phyloP scores from a whole-genome alignment of 2,888 invertebrate species.

The Lampropteryx suffumata region DNA sequence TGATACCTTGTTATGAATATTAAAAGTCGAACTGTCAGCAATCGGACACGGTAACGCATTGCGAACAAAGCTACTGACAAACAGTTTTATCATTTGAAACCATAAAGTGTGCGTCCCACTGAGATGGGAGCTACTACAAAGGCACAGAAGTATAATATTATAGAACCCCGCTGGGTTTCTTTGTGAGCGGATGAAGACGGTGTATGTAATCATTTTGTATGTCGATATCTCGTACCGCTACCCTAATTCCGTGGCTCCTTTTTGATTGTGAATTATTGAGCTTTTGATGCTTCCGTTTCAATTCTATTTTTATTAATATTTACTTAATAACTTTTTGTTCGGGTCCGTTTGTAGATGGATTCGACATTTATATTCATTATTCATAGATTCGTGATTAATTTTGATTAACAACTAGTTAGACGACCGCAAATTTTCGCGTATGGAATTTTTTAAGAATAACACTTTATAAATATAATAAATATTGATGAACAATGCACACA shows the following conservation, averaged over 20 bases:
- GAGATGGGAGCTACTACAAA: slow-evolving; percentile 76
- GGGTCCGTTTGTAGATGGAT: slow-evolving; percentile 1
- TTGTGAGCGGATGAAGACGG: slow-evolving; percentile 78
- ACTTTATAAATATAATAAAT: no score
- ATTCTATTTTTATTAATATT: slow-evolving; percentile 69
- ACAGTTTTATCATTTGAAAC: slow-evolving; percentile 82
- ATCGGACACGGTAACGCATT: slow-evolving; percentile 71
- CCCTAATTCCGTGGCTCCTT: slow-evolving; percentile 76
- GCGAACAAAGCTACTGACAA: slow-evolving; percentile 77
- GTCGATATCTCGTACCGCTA: slow-evolving; percentile 71
- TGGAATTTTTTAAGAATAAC: no score
- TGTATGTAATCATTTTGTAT: slow-evolving; percentile 79
- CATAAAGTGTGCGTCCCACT: slow-evolving; percentile 80
- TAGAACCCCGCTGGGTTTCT: slow-evolving; percentile 79
- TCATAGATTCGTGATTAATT: background rate
- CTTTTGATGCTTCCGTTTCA: slow-evolving; percentile 74
- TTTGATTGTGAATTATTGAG: slow-evolving; percentile 80
- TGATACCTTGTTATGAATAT: slow-evolving; percentile 65
- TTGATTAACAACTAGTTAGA: no score
- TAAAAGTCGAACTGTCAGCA: slow-evolving; percentile 51
- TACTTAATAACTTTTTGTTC: slow-evolving; percentile 55
- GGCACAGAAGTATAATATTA: slow-evolving; percentile 79
- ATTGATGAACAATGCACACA: no score
- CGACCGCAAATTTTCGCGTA: no score
- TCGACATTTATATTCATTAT: background rate